Percentiles rank a stretch among this genome's conserved stretches.
Conservation (phyloP, 2,888 invertebrate genomes). For the Aspidiotus rigidus region DNA sequence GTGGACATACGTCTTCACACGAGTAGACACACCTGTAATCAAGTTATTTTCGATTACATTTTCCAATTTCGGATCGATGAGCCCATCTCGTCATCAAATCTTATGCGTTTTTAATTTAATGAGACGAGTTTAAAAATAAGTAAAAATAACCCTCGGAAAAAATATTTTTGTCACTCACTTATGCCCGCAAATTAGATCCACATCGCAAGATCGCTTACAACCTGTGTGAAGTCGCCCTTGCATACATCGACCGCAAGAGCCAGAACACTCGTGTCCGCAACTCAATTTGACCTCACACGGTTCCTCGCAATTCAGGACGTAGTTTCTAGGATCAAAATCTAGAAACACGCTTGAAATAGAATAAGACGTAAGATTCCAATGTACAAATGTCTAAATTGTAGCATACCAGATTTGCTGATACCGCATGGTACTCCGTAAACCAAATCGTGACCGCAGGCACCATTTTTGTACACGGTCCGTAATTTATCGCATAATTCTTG, state of each 20-base stretch:
- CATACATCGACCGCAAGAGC: conserved; percentile 50
- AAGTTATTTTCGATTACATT: too few species aligned
- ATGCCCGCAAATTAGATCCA: conserved; percentile 55
- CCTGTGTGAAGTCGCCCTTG: conserved; percentile 53
- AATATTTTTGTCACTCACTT: conserved; percentile 42
- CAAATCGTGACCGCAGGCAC: background rate
- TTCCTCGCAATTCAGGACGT: conserved; percentile 42
- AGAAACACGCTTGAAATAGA: conserved; percentile 8
- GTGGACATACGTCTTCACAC: background rate
- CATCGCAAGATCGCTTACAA: conserved; percentile 51
- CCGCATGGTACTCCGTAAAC: background rate
- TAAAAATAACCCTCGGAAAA: too few species aligned
- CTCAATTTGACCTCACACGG: conserved; percentile 46
- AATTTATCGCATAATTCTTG: background rate
- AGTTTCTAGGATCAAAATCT: conserved; percentile 43
- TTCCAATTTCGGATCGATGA: too few species aligned
- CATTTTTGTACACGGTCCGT: background rate
- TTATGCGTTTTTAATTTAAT: too few species aligned
- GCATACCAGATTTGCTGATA: too few species aligned
- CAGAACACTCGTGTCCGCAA: conserved; percentile 50
- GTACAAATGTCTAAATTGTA: too few species aligned
- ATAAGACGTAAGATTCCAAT: too few species aligned
- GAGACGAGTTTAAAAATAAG: too few species aligned
- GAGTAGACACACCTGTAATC: background rate
- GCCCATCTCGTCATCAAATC: too few species aligned